phyloP scores from a whole-genome alignment of 2,888 invertebrate genomes.

The Amphipoea lucens region DNA sequence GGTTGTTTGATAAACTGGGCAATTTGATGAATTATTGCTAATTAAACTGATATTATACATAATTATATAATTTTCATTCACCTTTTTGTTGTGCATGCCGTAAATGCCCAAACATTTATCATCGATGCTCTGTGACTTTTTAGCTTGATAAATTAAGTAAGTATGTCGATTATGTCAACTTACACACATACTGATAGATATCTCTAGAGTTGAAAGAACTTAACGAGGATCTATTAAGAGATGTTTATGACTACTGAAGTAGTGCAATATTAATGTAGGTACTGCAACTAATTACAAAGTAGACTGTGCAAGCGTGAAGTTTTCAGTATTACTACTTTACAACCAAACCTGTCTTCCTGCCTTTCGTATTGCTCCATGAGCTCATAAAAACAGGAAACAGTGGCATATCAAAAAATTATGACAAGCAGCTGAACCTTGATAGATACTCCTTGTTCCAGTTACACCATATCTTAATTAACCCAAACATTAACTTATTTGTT shows the following conservation, averaged over 20 bases:
- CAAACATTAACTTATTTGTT: slow-evolving; percentile 48
- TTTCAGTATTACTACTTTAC: not conserved
- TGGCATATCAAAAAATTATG: slow-evolving; percentile 29
- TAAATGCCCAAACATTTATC: not conserved
- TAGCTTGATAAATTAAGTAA: not conserved
- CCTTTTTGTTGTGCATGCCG: not conserved
- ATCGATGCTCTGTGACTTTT: not conserved
- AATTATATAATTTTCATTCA: too few relatives aligned
- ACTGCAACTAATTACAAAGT: too few relatives aligned
- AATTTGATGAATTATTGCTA: too few relatives aligned
- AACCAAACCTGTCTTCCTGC: not conserved
- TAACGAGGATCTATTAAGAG: not conserved
- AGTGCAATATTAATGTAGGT: not conserved
- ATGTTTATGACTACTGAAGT: not conserved
- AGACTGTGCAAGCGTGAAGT: not conserved
- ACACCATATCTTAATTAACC: slow-evolving; percentile 51
- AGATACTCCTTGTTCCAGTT: slow-evolving; percentile 35
- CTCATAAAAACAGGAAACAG: slow-evolving; percentile 1
- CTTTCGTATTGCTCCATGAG: not conserved
- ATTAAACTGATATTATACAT: too few relatives aligned
- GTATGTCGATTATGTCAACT: not conserved
- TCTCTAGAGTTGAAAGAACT: not conserved
- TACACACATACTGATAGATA: not conserved
- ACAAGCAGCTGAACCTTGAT: slow-evolving; percentile 28
- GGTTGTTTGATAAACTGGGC: too few relatives aligned